phyloP scores from a whole-genome alignment of 2,888 invertebrate species.

The Hirtodrosophila confusa region DNA sequence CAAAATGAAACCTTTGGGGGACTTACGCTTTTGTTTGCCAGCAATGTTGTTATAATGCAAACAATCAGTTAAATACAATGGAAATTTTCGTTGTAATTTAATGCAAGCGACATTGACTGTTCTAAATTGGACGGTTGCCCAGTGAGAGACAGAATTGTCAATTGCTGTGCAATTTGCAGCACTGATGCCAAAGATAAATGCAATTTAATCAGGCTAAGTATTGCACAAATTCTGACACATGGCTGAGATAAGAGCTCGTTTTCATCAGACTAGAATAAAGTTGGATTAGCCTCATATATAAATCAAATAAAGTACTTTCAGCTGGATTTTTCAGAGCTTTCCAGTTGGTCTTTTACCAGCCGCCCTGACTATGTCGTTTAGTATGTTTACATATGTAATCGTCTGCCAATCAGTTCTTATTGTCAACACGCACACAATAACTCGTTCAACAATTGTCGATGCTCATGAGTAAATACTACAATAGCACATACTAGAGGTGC shows the following conservation, averaged over 20 bases:
- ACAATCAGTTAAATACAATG: conserved; percentile 12
- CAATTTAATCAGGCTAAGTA: conserved; percentile 58
- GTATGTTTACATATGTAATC: neutral
- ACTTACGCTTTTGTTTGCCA: conserved; percentile 3
- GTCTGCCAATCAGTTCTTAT: conserved; percentile 22
- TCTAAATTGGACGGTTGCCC: neutral
- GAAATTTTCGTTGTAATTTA: conserved; percentile 19
- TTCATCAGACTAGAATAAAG: conserved; percentile 1
- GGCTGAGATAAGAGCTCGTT: conserved; percentile 46
- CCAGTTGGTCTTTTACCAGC: too few relatives aligned
- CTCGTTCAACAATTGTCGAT: conserved; percentile 28
- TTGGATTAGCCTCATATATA: neutral
- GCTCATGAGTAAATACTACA: neutral
- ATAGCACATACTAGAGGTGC: conserved; percentile 17
- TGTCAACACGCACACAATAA: conserved; percentile 45
- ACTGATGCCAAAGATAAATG: conserved; percentile 42
- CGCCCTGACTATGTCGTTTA: neutral
- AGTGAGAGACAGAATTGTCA: conserved; percentile 8
- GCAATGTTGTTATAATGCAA: conserved; percentile 3
- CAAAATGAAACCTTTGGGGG: conserved; percentile 12
- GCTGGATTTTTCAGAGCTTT: too few relatives aligned
- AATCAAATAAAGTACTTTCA: too few relatives aligned
- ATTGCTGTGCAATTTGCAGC: conserved; percentile 42
- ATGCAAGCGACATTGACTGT: conserved; percentile 31
- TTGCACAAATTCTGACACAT: conserved; percentile 19